Base-by-base conservation (phyloP, 2,888 invertebrate genomes). In the Axea sp. region DNA sequence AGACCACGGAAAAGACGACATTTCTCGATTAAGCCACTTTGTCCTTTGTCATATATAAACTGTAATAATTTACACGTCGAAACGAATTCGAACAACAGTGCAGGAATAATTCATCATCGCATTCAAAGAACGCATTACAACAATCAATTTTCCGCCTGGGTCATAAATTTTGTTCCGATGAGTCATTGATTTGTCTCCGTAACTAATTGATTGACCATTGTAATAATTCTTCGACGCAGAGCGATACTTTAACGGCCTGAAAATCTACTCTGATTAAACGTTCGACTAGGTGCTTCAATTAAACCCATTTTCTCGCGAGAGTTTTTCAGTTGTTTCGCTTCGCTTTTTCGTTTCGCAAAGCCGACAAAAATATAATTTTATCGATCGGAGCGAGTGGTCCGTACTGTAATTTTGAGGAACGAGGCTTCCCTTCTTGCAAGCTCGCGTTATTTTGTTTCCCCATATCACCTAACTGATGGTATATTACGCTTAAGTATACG, bases 401-500 rank as follows among this genome's bases (percentile, higher is more conserved):
- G 45, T 68, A 35, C 49, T 60, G 53, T 68, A 68, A 68, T 68
- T 68, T 49, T 30, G 26, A 35, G 22, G 51, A 59, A 51, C 43
- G 17, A 51, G 43, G 43, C 51, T 59, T 68, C 51, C 33, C 51
- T 49, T 15, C 7, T 24, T 55, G 31, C 6, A 12, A 28, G 15
- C 24, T 24, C 17, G 39, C 41, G 49, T 41, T 59, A 51, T 69
- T 60, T 69, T 60, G 68, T 51, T 69, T 69, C 60, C 51, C 51
- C 53, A 51, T 60, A 69, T 69, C 59, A 45, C 68, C 59, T 69
- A 51, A 45, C 43, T 51, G 68, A 60, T 43, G 68, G 43, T 69
- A 57, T 53, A 69, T 69, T 69, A 69, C 45, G 59, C 22, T 33
- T 69, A 69, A 69, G 68, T 69, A 69, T 69, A 60, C 59, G 68